Evolutionary conservation across 1,140 invertebrate genomes (phyloP).

Genomic region (Drosophila yakuba): DNA sequence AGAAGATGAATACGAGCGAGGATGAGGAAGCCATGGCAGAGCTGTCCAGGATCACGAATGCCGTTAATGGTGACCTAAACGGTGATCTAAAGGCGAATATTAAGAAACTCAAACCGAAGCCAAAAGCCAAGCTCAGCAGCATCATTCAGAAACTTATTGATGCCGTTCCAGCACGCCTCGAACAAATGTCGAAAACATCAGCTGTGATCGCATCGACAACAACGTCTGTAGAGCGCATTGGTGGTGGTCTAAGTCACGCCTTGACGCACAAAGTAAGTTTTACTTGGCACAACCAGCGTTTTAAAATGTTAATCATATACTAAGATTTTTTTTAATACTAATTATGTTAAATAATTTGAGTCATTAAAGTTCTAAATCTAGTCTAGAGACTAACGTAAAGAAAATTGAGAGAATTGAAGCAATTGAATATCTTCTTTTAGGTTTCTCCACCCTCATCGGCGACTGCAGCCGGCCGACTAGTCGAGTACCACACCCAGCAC

Average conservation of each 20-base stretch:
- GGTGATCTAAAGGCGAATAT: conserved; percentile 41
- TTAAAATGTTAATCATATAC: not conserved
- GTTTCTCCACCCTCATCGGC: conserved; percentile 71
- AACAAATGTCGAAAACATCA: conserved; percentile 71
- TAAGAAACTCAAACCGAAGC: conserved; percentile 63
- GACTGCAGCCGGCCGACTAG: conserved; percentile 73
- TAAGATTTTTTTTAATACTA: too few relatives aligned
- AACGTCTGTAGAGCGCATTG: conserved; percentile 43
- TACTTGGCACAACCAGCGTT: not conserved
- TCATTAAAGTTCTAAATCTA: not conserved
- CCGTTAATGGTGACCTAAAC: conserved; percentile 62
- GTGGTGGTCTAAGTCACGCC: conserved; percentile 66
- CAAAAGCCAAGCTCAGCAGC: conserved; percentile 71
- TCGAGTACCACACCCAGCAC: conserved; percentile 85
- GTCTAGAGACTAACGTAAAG: not conserved
- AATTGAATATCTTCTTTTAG: conserved; percentile 13
- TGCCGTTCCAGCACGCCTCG: conserved; percentile 70
- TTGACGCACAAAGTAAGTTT: conserved; percentile 67
- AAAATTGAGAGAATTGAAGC: not conserved
- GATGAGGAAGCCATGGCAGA: conserved; percentile 54
- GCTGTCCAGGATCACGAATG: not conserved
- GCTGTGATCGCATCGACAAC: conserved; percentile 6
- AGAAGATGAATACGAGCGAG: conserved; percentile 82
- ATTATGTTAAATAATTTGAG: too few relatives aligned
- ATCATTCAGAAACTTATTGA: conserved; percentile 84